Evolutionary conservation across 2,888 invertebrate genomes (phyloP).

Genomic region (Lacanobia wlatinum): DNA sequence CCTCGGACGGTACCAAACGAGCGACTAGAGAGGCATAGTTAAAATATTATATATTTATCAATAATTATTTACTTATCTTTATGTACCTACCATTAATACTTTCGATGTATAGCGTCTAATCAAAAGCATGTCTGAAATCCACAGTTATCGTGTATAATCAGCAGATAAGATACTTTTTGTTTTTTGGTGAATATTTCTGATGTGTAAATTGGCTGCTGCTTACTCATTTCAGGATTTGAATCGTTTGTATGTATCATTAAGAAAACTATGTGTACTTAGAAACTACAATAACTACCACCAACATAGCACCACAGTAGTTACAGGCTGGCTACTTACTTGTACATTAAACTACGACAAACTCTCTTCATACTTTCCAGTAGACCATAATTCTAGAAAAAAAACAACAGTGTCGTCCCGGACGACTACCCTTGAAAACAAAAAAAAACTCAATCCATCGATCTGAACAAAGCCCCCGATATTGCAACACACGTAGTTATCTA

Average conservation of each 20-base stretch:
- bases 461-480: not conserved
- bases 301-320: not conserved
- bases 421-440: too few species aligned
- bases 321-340: not conserved
- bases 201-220: constrained; percentile 11
- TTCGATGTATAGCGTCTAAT: constrained; percentile 67
- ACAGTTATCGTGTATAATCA: constrained; percentile 59
- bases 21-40: constrained; percentile 74
- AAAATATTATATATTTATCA: constrained; percentile 79
- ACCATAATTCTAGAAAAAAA: too few species aligned
- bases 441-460: not conserved
- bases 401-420: not conserved
- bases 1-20: constrained; percentile 72
- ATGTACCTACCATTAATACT: constrained; percentile 63
- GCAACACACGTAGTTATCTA: not conserved
- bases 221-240: constrained; percentile 24
- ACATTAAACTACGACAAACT: not conserved
- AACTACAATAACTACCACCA: not conserved
- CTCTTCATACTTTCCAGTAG: not conserved
- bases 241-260: not conserved
- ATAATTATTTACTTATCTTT: constrained; percentile 72
- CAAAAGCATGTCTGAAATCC: constrained; percentile 68
- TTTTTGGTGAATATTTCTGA: constrained; percentile 43
- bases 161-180: constrained; percentile 53
- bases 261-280: not conserved